Evolutionary conservation across 2,888 invertebrate genomes (phyloP), one percentile per base, ranked within the genome.

Genomic region (Tachina fera): DNA sequence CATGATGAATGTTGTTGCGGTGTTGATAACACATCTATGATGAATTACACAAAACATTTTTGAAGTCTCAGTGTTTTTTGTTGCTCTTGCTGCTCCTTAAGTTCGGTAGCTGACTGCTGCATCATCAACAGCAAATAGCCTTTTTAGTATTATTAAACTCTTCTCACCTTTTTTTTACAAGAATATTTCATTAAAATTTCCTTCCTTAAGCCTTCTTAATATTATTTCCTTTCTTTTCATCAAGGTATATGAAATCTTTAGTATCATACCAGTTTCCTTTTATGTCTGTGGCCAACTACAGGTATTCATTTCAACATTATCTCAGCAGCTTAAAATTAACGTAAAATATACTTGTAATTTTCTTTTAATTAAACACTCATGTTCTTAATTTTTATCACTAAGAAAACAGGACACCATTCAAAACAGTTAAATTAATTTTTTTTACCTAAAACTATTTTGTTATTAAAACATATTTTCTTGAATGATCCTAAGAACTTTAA

Each of bases 1-100:
- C 79, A 83, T 86, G 86, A 86, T 86, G 76, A 86, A 86, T 86
- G 72, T 79, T 83, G 76, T 83, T n/a, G n/a, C n/a, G 75, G 79
- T 86, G 83, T 80, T 86, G 79, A 82, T 83, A 83, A 76, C 79
- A 83, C 41, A 83, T 83, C 86, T 76, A 39, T 86, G 76, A 86
- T 83, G 83, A 80, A 86, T 86, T 83, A 63, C 71, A 86, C 31
- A 31, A 31, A 83, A 76, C 75, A 72, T 22, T 49, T 31, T 79
- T 74, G 68, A 43, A 71, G 72, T 67, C 79, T 45, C 45, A 16
- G n/a, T 51, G 45, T 11, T 68, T 68, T 58, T 9, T 1, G 2
- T 16, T 45, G 51, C 14, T 75, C 6, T 39, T 39, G 41, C 58
- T 72, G 1, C 13, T 60, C 16, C 65, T 53, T 16, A 31, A 39